Evolutionary conservation across 2,113 vertebrate species (phyloP).

Genomic region (Vulpes lagopus): DNA sequence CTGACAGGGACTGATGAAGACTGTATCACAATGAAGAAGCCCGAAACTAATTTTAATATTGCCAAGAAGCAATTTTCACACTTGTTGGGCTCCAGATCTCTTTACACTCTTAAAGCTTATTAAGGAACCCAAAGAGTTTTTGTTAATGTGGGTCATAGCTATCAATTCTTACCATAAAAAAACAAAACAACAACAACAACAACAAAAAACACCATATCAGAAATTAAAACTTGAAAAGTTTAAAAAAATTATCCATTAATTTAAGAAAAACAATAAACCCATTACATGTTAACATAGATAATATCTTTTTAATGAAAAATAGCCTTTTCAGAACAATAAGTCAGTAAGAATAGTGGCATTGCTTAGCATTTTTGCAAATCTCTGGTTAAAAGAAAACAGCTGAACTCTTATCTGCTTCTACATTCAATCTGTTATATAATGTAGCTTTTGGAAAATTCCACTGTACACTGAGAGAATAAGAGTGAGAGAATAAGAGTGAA

Average conservation of each 20-base stretch:
- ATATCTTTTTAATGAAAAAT: background rate
- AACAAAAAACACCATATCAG: background rate
- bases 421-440: background rate
- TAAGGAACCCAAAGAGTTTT: background rate
- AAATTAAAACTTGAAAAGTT: background rate
- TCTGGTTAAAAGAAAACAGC: background rate
- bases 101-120: background rate
- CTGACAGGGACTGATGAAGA: background rate
- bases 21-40: background rate
- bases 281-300: background rate
- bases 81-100: background rate
- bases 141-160: background rate
- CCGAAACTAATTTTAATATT: background rate
- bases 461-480: background rate
- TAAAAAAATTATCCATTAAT: conserved; percentile 2
- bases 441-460: background rate
- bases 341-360: background rate
- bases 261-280: background rate
- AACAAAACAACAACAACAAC: too few relatives aligned
- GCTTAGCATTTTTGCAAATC: background rate
- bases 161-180: background rate
- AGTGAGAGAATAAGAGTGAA: background rate
- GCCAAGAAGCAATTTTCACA: background rate
- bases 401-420: background rate
- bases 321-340: background rate